A percentile compares a stretch with the other conserved stretches of the same genome.
These are phyloP conservation scores for Semicossyphus pulcher DNA, from an alignment of 2,113 vertebrate genomes.

Conservation along the genomic window DNA sequence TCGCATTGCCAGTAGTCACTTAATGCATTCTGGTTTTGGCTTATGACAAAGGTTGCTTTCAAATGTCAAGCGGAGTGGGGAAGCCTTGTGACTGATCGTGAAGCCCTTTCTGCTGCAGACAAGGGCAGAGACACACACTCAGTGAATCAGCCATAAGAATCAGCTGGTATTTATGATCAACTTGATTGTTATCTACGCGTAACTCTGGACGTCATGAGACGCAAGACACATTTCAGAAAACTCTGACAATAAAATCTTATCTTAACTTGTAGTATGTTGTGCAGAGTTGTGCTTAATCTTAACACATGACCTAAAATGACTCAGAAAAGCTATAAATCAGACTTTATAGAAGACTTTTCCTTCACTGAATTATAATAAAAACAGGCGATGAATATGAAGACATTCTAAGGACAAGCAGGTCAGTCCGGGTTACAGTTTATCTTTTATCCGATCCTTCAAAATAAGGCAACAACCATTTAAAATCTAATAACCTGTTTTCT, in stretches of 20 bases:
- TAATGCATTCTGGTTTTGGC: slow-evolving; percentile 2
- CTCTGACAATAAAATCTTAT: too few relatives aligned
- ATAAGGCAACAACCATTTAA: not conserved
- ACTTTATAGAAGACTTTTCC: not conserved
- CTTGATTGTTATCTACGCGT: too few relatives aligned
- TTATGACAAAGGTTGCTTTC: slow-evolving; percentile 27
- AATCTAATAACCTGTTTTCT: not conserved
- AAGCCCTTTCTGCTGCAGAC: not conserved
- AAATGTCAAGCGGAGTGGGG: slow-evolving; percentile 4
- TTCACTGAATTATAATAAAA: too few relatives aligned
- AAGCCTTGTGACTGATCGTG: slow-evolving; percentile 42
- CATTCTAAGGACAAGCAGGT: not conserved
- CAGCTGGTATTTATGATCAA: too few relatives aligned
- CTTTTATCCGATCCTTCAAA: not conserved
- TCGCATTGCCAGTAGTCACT: not conserved
- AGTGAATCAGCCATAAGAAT: too few relatives aligned
- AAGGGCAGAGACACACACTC: too few relatives aligned
- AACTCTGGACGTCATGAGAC: too few relatives aligned
- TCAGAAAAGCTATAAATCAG: not conserved
- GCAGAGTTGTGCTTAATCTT: not conserved
- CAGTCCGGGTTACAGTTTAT: not conserved
- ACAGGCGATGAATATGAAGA: too few relatives aligned
- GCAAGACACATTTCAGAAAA: too few relatives aligned
- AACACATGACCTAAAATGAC: not conserved
- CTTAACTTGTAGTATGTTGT: not conserved